Percentiles rank a stretch among this genome's conserved stretches.
Evolutionary conservation across 1,140 invertebrate species (phyloP).

Genomic region (Drosophila parabipectinata): DNA sequence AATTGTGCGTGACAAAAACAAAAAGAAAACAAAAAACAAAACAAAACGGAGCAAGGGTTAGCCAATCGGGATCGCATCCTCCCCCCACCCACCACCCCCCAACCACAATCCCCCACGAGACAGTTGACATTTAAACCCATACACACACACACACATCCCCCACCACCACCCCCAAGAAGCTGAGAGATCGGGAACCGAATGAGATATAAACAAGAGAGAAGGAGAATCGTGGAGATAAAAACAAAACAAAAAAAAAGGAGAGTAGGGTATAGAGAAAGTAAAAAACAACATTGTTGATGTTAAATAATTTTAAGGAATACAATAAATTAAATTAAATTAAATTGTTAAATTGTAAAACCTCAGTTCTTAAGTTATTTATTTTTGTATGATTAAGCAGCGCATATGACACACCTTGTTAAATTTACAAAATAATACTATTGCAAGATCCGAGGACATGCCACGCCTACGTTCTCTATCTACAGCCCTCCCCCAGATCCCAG

Average conservation of each 20-base stretch:
- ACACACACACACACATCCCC: background rate
- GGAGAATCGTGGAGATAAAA: slow-evolving; percentile 2
- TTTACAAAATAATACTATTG: slow-evolving; percentile 59
- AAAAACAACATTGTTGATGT: slow-evolving; percentile 78
- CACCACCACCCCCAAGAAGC: background rate
- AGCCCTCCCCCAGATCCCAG: background rate
- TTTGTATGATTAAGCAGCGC: slow-evolving; percentile 77
- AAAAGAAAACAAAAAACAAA: slow-evolving; percentile 44
- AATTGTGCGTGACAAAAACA: slow-evolving; percentile 53
- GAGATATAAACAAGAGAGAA: background rate
- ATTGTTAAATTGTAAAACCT: slow-evolving; percentile 80
- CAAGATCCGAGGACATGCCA: slow-evolving; percentile 31
- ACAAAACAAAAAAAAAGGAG: background rate
- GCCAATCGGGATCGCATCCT: slow-evolving; percentile 7
- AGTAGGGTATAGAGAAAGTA: slow-evolving; percentile 47
- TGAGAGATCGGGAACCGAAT: slow-evolving; percentile 11
- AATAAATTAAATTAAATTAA: slow-evolving; percentile 75
- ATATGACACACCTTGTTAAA: slow-evolving; percentile 71
- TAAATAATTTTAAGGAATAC: slow-evolving; percentile 77
- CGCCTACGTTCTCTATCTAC: slow-evolving; percentile 16
- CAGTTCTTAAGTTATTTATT: slow-evolving; percentile 81
- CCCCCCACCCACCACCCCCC: background rate
- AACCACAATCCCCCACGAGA: slow-evolving; percentile 8
- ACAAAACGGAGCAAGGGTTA: slow-evolving; percentile 23
- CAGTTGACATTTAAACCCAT: slow-evolving; percentile 6